A percentile compares a stretch with the other conserved stretches of the same genome.
Evolutionary conservation across 2,113 vertebrate species (phyloP).

Genomic region (Anguilla rostrata): DNA sequence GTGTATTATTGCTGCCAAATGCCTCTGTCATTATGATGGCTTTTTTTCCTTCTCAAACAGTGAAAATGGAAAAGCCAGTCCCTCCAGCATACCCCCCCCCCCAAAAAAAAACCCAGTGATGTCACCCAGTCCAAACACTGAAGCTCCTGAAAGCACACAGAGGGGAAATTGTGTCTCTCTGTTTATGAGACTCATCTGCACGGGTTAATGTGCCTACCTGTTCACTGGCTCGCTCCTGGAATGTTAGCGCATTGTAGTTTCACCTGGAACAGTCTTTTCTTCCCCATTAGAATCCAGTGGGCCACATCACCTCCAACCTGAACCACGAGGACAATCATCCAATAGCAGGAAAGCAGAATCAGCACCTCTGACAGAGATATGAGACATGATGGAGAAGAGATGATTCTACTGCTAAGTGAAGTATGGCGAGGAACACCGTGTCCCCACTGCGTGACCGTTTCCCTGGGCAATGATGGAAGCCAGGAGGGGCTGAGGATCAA

Average conservation of each 20-base stretch:
- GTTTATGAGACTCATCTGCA: slow-evolving; percentile 5
- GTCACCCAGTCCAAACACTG: background rate
- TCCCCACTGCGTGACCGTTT: background rate
- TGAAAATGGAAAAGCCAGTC: background rate
- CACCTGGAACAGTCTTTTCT: background rate
- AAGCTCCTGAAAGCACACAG: background rate
- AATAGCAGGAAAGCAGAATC: background rate
- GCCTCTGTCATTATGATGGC: background rate
- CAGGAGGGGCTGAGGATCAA: background rate
- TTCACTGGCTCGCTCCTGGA: background rate
- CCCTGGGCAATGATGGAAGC: background rate
- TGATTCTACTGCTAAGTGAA: background rate
- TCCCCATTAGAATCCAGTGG: background rate
- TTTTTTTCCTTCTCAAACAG: background rate
- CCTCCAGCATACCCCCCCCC: background rate
- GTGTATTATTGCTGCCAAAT: background rate
- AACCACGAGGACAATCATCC: background rate
- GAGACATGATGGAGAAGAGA: background rate
- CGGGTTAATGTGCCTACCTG: background rate
- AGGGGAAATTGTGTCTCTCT: background rate
- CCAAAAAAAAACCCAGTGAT: background rate
- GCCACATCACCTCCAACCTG: background rate
- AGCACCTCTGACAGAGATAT: background rate
- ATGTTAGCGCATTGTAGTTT: background rate
- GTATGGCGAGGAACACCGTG: background rate